Evolutionary conservation across 1,140 invertebrate species (phyloP), one percentile per base, ranked within the genome.

Genomic region (Belonocnema kinseyi): DNA sequence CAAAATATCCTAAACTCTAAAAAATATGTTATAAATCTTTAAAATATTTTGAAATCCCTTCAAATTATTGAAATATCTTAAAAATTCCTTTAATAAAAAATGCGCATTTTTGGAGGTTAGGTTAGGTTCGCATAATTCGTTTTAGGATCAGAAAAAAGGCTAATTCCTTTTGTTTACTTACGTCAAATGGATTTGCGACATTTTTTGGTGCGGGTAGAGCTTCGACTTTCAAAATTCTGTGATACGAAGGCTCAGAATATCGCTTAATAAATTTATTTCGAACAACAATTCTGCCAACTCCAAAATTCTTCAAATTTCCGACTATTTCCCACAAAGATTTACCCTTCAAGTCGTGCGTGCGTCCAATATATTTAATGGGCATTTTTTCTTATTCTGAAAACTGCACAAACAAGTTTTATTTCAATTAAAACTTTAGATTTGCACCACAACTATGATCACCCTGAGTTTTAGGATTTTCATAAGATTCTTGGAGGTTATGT

Each of bases 311-410:
- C 19, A 97, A 88, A 86, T 96, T 96, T 53, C 95, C 95, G 4
- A 97, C 84, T 73, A 97, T 95, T 92, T 97, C 96, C 96, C 96
- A 97, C 66, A 97, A 87, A 0, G 95, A 93, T 91, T 97, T 97
- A 3, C 96, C 96, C 84, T 92, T 92, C 78, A 95, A 96, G 90
- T 94, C 90, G 21, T 93, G 95, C 26, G 92, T 95, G 80, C 94
- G 93, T 19, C 96, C 96, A 79, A 97, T 93, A 85, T 94, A 95
- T 92, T 96, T 95, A 50, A 95, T 93, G 17, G 89, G 87, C 90
- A 91, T 91, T 80, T 79, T 84, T 56, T 46, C 16, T 79, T 6
- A 6, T 40, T 6, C 40, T 5, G 40, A 40, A 40, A 40, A 40
- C 26, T 26, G 3, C 26, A 26, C 26, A 26, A 26, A 26, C 1